Evolutionary conservation across 1,140 invertebrate genomes (phyloP).

Genomic region (Galendromus occidentalis): DNA sequence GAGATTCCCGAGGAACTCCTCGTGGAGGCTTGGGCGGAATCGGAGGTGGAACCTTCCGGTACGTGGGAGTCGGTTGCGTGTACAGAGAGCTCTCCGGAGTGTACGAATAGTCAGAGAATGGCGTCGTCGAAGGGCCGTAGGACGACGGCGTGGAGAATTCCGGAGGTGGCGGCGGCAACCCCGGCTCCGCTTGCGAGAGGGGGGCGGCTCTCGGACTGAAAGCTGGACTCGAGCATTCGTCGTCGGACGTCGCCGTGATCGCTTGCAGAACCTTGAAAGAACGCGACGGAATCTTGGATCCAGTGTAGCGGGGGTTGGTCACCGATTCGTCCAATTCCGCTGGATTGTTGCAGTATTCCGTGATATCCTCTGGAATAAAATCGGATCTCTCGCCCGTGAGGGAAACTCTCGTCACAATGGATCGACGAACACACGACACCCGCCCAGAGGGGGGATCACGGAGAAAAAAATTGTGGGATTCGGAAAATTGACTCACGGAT

Average conservation of each 20-base stretch:
- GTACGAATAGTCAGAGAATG: neutral
- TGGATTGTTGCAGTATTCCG: constrained; percentile 10
- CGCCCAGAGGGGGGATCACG: too few species aligned
- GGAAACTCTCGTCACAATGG: too few species aligned
- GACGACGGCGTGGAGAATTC: neutral
- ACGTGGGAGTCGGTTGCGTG: neutral
- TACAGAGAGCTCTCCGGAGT: neutral
- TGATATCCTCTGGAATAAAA: constrained; percentile 13
- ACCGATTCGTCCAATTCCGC: neutral
- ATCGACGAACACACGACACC: too few species aligned
- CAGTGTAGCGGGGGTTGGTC: constrained; percentile 39
- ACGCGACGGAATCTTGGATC: constrained; percentile 59
- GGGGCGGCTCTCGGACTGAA: neutral
- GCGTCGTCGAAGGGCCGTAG: neutral
- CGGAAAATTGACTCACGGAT: constrained; percentile 9
- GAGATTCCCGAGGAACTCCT: neutral
- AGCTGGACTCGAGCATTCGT: neutral
- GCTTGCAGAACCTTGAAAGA: constrained; percentile 63
- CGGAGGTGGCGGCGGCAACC: neutral
- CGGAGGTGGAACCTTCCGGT: neutral
- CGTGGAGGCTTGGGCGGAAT: neutral
- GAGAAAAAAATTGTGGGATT: too few species aligned
- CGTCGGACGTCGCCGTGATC: constrained; percentile 37
- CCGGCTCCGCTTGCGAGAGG: neutral
- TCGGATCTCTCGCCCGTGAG: too few species aligned